Conservation (phyloP, 2,113 vertebrate species). For the Mugil cephalus region DNA sequence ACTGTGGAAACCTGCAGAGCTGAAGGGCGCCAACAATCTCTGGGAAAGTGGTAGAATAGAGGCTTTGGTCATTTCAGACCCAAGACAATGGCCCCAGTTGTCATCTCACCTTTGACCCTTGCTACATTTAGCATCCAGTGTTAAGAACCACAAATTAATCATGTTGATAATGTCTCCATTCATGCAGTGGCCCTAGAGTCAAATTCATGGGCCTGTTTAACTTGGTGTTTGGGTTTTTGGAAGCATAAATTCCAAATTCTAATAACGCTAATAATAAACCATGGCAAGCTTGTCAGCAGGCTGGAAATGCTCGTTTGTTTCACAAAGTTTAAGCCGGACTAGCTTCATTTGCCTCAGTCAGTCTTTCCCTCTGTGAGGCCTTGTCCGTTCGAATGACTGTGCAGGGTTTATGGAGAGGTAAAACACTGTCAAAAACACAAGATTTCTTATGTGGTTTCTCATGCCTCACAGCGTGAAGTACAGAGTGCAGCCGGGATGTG, state of each 20-base stretch:
- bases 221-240: slow-evolving; percentile 6
- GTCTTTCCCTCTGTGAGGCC: slow-evolving; percentile 29
- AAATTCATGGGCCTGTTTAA: slow-evolving; percentile 51
- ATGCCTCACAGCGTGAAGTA: slow-evolving; percentile 44
- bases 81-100: slow-evolving; percentile 67
- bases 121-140: slow-evolving; percentile 48
- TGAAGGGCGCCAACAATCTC: slow-evolving; percentile 68
- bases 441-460: slow-evolving; percentile 42
- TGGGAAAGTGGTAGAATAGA: slow-evolving; percentile 69
- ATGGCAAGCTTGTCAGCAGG: slow-evolving; percentile 4
- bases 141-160: slow-evolving; percentile 50
- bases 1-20: slow-evolving; percentile 67
- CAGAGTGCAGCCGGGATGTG: slow-evolving; percentile 30
- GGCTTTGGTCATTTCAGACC: slow-evolving; percentile 55
- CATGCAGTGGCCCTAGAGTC: slow-evolving; percentile 11
- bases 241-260: too few species aligned
- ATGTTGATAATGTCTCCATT: slow-evolving; percentile 39
- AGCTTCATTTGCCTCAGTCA: slow-evolving; percentile 59
- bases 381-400: slow-evolving; percentile 24
- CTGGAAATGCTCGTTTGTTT: slow-evolving; percentile 5
- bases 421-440: slow-evolving; percentile 36
- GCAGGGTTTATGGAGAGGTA: slow-evolving; percentile 31
- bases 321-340: slow-evolving; percentile 32
- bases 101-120: slow-evolving; percentile 68
- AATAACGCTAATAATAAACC: too few species aligned